Base-by-base conservation (phyloP, 2,888 invertebrate species). In the Thecophora atra region DNA sequence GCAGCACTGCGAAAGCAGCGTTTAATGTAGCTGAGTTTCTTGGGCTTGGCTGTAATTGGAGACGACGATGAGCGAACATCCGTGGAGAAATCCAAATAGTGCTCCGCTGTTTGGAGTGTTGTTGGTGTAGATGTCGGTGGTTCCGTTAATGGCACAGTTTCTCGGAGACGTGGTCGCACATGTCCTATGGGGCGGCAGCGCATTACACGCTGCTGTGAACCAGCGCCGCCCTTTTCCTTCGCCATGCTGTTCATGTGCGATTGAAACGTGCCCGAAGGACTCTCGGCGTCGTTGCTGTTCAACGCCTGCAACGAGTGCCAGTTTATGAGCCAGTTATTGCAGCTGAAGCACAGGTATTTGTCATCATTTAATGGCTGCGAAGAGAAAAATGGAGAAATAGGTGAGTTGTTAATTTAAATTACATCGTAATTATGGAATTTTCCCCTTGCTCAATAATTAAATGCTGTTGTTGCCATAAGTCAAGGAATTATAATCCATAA, bases 311-410 rank as follows among this genome's bases (percentile, higher is more conserved):
- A 76, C 44, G 86, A 86, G 70, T 86, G 85, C 86, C 86, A 86
- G 73, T 86, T 86, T 70, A 86, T 86, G 1, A 86, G 80, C 86
- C 86, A 86, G 74, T 86, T 86, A 78, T 86, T 86, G 79, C 86
- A 86, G 75, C 85, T 85, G 75, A 83, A 86, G 80, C 86, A 86
- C 44, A 86, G 79, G 74, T 84, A 86, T 79, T 86, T 86, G 73
- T 86, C 86, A 75, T 86, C 86, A 73, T 86, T 85, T 24, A 85
- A 74, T 0, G 86, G 86, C 86, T 86, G 77, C 11, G 83, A 81
- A 30, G 11, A 37, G 37, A 37, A 37, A 11, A 37, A 37, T 6
- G 11, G n/a, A n/a, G n/a, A n/a, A n/a, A n/a, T n/a, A n/a, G n/a
- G n/a, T n/a, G 47, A n/a, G 13, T 8, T 1, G 17, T 47, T 47